phyloP scores from a whole-genome alignment of 2,888 invertebrate genomes.

The Dynastes grantii region DNA sequence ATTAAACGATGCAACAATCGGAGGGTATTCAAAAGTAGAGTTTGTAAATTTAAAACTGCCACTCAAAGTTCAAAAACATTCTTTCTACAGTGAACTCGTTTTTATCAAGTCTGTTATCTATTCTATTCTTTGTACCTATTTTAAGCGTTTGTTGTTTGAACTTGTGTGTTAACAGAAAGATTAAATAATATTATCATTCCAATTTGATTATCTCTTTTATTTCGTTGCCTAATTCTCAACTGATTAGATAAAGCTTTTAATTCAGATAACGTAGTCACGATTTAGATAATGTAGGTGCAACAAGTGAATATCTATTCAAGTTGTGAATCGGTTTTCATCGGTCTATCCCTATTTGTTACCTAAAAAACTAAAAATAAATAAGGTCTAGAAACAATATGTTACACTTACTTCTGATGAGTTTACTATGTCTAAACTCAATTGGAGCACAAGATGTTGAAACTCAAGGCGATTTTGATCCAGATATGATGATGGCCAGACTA shows the following conservation, averaged over 20 bases:
- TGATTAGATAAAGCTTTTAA: not conserved
- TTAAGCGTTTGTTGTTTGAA: not conserved
- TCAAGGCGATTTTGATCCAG: not conserved
- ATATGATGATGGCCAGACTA: conserved; percentile 29
- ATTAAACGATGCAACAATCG: not conserved
- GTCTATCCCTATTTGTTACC: not conserved
- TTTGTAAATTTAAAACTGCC: not conserved
- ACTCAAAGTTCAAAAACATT: not conserved
- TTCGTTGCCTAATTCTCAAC: not conserved
- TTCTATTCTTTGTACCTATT: not conserved
- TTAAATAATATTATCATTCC: conserved; percentile 3
- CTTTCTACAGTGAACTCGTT: not conserved
- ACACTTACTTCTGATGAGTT: not conserved
- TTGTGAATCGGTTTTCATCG: not conserved
- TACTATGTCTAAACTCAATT: not conserved
- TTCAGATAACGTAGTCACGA: not conserved
- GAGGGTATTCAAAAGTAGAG: not conserved
- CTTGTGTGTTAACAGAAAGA: not conserved
- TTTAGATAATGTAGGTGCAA: not conserved
- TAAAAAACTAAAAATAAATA: no score
- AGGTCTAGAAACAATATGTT: not conserved
- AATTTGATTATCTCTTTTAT: conserved; percentile 19
- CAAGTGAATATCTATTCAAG: not conserved
- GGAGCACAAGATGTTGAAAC: not conserved
- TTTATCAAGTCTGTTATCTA: not conserved